Evolutionary conservation across 2,797 vertebrate species (phyloP).

Genomic region (Linurgus olivaceus): DNA sequence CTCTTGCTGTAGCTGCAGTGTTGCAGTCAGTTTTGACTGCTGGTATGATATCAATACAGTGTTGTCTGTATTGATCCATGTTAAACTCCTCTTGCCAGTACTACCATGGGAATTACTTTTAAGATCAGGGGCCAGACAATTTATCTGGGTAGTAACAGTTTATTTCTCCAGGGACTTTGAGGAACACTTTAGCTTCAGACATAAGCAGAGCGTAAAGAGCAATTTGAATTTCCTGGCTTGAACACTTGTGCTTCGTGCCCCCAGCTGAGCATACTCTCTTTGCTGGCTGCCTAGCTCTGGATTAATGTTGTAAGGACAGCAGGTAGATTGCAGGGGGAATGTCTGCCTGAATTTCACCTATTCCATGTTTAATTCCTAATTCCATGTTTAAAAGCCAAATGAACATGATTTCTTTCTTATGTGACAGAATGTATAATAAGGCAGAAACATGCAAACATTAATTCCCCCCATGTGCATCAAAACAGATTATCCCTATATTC

Average conservation of each 20-base stretch:
- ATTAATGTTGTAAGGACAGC: rapidly evolving
- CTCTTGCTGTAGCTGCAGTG: background rate
- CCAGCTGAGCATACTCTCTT: rapidly evolving
- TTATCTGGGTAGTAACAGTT: background rate
- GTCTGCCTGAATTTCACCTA: background rate
- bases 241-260: background rate
- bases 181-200: background rate
- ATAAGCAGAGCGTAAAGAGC: background rate
- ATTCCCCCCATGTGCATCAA: background rate
- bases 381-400: background rate
- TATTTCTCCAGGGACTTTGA: background rate
- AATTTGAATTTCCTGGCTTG: background rate
- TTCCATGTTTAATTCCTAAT: background rate
- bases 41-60: background rate
- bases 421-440: background rate
- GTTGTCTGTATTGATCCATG: background rate
- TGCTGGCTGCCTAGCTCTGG: background rate
- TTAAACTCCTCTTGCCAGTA: background rate
- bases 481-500: background rate
- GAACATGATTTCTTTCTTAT: background rate
- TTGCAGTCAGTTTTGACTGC: background rate
- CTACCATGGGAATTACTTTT: background rate
- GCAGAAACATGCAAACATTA: background rate
- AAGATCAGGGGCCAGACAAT: background rate
- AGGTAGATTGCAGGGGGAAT: background rate